Conservation (phyloP, 2,113 vertebrate species). For the Brevimyrus niger region DNA sequence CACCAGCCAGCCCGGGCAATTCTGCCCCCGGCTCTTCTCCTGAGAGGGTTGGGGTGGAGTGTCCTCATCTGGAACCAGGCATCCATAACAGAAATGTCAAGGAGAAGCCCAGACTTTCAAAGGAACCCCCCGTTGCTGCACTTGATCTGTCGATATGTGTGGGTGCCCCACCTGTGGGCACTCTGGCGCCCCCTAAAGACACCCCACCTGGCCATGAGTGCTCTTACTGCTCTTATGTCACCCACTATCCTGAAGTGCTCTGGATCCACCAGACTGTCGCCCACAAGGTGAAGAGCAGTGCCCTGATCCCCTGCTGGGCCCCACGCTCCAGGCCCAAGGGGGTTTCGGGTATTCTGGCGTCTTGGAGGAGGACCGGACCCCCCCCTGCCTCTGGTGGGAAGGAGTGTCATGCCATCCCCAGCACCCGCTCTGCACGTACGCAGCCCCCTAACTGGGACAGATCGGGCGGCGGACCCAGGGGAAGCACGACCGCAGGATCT, state of each 20-base stretch:
- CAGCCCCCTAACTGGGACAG: slow-evolving; percentile 60
- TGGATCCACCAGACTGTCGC: slow-evolving; percentile 91
- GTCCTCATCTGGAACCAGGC: not conserved
- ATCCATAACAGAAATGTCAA: not conserved
- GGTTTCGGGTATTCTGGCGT: slow-evolving; percentile 59
- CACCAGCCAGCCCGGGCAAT: not conserved
- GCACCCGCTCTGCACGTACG: slow-evolving; percentile 66
- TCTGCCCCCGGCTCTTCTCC: not conserved
- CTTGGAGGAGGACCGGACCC: slow-evolving; percentile 79
- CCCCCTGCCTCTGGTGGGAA: slow-evolving; percentile 78
- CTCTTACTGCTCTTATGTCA: slow-evolving; percentile 82
- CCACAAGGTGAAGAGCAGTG: slow-evolving; percentile 78
- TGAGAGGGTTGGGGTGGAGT: not conserved
- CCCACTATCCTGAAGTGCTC: slow-evolving; percentile 84
- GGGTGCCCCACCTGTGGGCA: too few relatives aligned
- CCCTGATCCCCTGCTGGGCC: slow-evolving; percentile 73
- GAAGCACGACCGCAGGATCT: slow-evolving; percentile 13
- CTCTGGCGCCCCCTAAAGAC: slow-evolving; percentile 43
- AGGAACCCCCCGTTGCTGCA: too few relatives aligned
- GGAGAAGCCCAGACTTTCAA: not conserved
- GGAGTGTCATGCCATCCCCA: slow-evolving; percentile 76
- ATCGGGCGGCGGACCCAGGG: slow-evolving; percentile 35
- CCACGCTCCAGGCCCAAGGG: slow-evolving; percentile 63
- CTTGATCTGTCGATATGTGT: not conserved
- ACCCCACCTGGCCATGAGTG: slow-evolving; percentile 73